These are phyloP conservation scores for Syritta pipiens DNA, from an alignment of 2,888 invertebrate genomes.

Conservation along the genomic window DNA sequence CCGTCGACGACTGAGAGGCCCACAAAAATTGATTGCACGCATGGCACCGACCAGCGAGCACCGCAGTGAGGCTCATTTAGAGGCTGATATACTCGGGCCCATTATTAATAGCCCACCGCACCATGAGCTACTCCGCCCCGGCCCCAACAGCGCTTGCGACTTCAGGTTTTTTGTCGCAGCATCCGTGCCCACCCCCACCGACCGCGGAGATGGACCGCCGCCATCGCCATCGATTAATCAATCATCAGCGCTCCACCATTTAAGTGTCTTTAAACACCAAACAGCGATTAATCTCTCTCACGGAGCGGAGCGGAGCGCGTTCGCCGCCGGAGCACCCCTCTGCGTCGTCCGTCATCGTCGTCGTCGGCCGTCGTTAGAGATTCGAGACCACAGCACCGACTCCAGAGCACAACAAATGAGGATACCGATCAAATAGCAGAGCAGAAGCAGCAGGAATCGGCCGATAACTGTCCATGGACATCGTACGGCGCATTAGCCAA, in stretches of 20 bases:
- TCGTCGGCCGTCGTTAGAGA: conserved; percentile 8
- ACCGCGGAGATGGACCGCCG: too few relatives aligned
- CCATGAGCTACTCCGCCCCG: conserved; percentile 52
- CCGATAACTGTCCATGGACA: conserved; percentile 67
- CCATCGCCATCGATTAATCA: conserved; percentile 62
- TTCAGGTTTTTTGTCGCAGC: conserved; percentile 45
- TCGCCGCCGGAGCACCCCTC: conserved; percentile 46
- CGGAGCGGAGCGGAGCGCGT: too few relatives aligned
- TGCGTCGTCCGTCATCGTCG: conserved; percentile 22
- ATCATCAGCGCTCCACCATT: conserved; percentile 69
- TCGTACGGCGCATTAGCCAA: conserved; percentile 57
- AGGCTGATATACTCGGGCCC: conserved; percentile 27
- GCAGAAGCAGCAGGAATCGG: conserved; percentile 65
- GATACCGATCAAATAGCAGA: conserved; percentile 53
- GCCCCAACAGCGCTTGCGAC: conserved; percentile 10
- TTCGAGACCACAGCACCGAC: conserved; percentile 1
- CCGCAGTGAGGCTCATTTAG: conserved; percentile 55
- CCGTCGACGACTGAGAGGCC: neutral
- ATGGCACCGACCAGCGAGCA: too few relatives aligned
- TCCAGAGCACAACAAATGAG: conserved; percentile 30
- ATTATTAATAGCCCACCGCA: conserved; percentile 59
- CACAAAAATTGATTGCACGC: conserved; percentile 37
- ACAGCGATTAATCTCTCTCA: conserved; percentile 69
- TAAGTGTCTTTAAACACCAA: conserved; percentile 70
- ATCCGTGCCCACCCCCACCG: conserved; percentile 34